phyloP scores from a whole-genome alignment of 1,140 invertebrate genomes.

The Leguminivora glycinivorella region DNA sequence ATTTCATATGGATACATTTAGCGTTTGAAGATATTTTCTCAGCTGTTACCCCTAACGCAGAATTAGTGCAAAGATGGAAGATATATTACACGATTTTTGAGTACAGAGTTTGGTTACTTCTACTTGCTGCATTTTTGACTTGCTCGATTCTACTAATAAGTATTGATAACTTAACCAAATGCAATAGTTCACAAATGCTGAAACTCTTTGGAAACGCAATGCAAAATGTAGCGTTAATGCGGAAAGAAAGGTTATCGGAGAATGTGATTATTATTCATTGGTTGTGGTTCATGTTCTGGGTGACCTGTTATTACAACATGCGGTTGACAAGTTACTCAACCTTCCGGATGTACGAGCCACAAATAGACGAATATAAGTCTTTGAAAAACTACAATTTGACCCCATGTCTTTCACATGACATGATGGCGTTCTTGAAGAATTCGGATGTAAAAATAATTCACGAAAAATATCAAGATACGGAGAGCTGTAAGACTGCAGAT shows the following conservation, averaged over 20 bases:
- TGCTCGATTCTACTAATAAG: not conserved
- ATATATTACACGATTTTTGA: slow-evolving; percentile 14
- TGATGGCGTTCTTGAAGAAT: not conserved
- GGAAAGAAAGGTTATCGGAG: not conserved
- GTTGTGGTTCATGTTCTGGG: slow-evolving; percentile 10
- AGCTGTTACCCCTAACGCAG: slow-evolving; percentile 4
- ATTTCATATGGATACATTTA: slow-evolving; percentile 21
- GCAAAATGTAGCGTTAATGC: not conserved
- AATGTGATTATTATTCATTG: not conserved
- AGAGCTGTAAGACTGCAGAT: not conserved
- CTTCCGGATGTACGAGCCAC: not conserved
- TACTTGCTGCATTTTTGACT: not conserved
- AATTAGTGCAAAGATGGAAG: not conserved
- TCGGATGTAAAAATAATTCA: not conserved
- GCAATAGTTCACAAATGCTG: not conserved
- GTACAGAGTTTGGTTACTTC: not conserved
- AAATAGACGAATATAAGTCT: slow-evolving; percentile 7
- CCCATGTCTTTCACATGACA: not conserved
- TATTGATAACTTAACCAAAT: not conserved
- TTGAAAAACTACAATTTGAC: slow-evolving; percentile 4
- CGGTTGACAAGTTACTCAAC: not conserved
- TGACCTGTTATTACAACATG: not conserved
- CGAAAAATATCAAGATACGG: not conserved
- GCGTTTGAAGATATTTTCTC: not conserved
- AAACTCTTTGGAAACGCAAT: slow-evolving; percentile 4